Base-by-base conservation (phyloP, 2,888 invertebrate genomes). In the Icerya purchasi region DNA sequence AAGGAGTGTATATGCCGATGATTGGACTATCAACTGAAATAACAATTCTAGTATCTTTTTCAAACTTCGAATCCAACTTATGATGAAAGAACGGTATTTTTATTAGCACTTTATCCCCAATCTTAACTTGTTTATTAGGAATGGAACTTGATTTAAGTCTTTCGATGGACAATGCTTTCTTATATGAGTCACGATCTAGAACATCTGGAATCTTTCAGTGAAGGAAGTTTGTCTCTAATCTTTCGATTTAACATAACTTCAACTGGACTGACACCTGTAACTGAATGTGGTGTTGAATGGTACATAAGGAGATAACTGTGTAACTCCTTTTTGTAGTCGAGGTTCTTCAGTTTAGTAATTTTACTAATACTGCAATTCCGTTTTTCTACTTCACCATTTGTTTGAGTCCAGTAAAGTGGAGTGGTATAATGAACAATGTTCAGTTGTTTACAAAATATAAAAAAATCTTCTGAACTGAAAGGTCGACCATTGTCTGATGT, bases 331-430 rank as follows among this genome's bases (percentile, higher is more conserved):
- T n/a, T n/a, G n/a, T n/a, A n/a, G n/a, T 58, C 1, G 20, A 58
- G 18, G 2, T 5, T 19, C 1, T 25, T 53, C 21, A 58, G 25
- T n/a, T 58, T 1, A 14, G 53, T 53, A 19, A 58, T 24, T 50
- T 58, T 58, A 1, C 53, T 2, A 2, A 58, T n/a, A 20, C 52
- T 23, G 1, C 53, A 3, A 3, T 53, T 58, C 22, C 49, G 53
- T 3, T 53, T 23, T 18, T 58, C 53, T 1, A 58, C 36, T 53
- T 58, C 53, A n/a, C n/a, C n/a, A 53, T 58, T 58, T 2, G 58
- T 53, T 53, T 53, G 53, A 21, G 58, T 2, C 58, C 58, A 58
- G 53, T 36, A 21, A 1, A 49, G 36, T 21, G 53, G 10, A 8
- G 53, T 53, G 8, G 8, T 58, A 21, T 53, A 20, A 21, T 58